Percentiles rank a stretch among this genome's conserved stretches.
phyloP scores from a whole-genome alignment of 2,113 vertebrate genomes.

The Phyllostomus discolor region DNA sequence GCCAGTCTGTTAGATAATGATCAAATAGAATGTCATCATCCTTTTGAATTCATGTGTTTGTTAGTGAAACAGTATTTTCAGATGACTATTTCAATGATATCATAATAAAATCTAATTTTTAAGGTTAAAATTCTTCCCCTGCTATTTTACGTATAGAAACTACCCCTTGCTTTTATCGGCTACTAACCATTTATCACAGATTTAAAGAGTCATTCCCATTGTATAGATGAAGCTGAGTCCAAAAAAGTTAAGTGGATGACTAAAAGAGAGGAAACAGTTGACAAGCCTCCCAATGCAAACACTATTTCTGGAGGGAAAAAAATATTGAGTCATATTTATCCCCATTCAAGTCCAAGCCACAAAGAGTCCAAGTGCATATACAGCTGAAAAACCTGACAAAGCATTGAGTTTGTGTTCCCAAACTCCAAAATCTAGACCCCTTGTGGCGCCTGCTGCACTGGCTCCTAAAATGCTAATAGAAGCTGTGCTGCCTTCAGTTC shows the following conservation, averaged over 20 bases:
- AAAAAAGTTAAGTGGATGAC: background rate
- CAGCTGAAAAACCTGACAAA: background rate
- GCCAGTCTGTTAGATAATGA: background rate
- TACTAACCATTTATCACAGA: background rate
- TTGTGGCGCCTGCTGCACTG: background rate
- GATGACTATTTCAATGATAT: background rate
- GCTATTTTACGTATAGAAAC: background rate
- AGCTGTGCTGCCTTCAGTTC: background rate
- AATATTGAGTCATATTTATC: background rate
- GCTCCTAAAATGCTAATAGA: background rate
- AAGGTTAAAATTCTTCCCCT: slow-evolving; percentile 12
- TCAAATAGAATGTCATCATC: background rate
- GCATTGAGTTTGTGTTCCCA: background rate
- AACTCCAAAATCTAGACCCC: background rate
- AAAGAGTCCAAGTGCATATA: background rate
- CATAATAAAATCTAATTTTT: background rate
- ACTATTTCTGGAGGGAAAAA: background rate
- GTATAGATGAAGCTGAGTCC: background rate
- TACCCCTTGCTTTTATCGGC: background rate
- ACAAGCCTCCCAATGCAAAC: background rate
- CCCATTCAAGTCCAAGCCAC: background rate
- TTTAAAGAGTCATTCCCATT: background rate
- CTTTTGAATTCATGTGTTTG: background rate
- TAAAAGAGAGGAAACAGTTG: background rate
- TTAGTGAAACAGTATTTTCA: background rate